Percentiles rank a stretch among this genome's conserved stretches.
Evolutionary conservation across 2,888 invertebrate species (phyloP).

Genomic region (Drosophila parthenogenetica): DNA sequence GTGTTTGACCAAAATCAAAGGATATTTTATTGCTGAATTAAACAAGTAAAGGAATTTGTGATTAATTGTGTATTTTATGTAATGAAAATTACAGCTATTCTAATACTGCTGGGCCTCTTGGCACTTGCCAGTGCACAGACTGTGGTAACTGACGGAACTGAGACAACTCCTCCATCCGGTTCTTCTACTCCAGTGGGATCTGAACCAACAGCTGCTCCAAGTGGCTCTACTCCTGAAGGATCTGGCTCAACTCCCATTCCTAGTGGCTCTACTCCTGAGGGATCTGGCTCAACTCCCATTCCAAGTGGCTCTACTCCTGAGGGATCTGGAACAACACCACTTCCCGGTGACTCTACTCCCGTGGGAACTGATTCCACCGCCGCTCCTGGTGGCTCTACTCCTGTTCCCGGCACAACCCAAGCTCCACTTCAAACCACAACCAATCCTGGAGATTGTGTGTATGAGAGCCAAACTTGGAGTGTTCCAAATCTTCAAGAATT

Average conservation of each 20-base stretch:
- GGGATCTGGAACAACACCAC: neutral
- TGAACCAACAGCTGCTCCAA: neutral
- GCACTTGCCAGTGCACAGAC: conserved; percentile 34
- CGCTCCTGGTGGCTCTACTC: neutral
- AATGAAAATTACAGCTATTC: conserved; percentile 37
- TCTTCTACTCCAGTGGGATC: neutral
- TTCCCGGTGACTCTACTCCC: neutral
- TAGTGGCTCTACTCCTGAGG: neutral
- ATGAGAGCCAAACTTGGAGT: conserved; percentile 40
- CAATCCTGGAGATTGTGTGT: conserved; percentile 24
- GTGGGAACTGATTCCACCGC: neutral
- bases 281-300: neutral
- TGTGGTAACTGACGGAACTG: neutral
- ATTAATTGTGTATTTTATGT: neutral
- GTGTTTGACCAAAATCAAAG: neutral
- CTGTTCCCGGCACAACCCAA: neutral
- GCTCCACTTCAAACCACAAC: neutral
- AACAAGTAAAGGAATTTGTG: neutral
- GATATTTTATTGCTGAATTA: neutral
- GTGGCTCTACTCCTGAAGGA: neutral
- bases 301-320: neutral
- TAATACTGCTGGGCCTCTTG: conserved; percentile 50
- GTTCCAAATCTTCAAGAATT: conserved; percentile 27
- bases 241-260: neutral
- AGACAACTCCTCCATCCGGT: neutral